These are phyloP conservation scores for Gymnothorax javanicus DNA, from an alignment of 2,797 vertebrate genomes.

Conservation along the genomic window DNA sequence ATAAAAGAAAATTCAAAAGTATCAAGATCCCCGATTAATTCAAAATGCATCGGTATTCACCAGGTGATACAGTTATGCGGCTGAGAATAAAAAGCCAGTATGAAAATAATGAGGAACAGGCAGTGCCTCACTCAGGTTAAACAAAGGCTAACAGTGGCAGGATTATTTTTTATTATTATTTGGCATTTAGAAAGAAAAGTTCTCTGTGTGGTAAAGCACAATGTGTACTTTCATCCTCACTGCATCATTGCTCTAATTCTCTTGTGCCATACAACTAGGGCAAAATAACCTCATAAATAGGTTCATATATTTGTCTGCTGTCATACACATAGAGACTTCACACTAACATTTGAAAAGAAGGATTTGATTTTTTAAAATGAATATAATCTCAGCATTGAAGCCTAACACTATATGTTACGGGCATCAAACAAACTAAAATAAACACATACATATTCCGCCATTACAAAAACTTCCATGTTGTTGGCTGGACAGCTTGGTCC, in stretches of 20 bases:
- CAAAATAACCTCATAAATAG: slow-evolving; percentile 69
- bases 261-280: slow-evolving; percentile 54
- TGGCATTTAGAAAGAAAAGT: slow-evolving; percentile 33
- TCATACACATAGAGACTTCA: slow-evolving; percentile 31
- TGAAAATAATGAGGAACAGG: slow-evolving; percentile 59
- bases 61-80: slow-evolving; percentile 43
- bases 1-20: slow-evolving; percentile 62
- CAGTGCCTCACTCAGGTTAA: slow-evolving; percentile 61
- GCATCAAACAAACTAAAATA: slow-evolving; percentile 39
- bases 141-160: slow-evolving; percentile 63
- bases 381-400: slow-evolving; percentile 61
- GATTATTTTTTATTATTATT: slow-evolving; percentile 58
- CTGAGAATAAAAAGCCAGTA: slow-evolving; percentile 17
- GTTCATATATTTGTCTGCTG: slow-evolving; percentile 47
- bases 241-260: slow-evolving; percentile 46
- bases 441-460: slow-evolving; percentile 35
- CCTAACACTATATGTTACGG: slow-evolving; percentile 56
- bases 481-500: no score
- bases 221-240: slow-evolving; percentile 44
- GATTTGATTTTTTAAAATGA: slow-evolving; percentile 41
- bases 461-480: slow-evolving; percentile 51
- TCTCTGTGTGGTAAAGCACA: slow-evolving; percentile 55
- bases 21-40: slow-evolving; percentile 60
- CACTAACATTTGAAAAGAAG: neutral
- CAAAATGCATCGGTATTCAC: slow-evolving; percentile 58